Conservation (phyloP, 1,140 invertebrate genomes). For the Araneus ventricosus region DNA sequence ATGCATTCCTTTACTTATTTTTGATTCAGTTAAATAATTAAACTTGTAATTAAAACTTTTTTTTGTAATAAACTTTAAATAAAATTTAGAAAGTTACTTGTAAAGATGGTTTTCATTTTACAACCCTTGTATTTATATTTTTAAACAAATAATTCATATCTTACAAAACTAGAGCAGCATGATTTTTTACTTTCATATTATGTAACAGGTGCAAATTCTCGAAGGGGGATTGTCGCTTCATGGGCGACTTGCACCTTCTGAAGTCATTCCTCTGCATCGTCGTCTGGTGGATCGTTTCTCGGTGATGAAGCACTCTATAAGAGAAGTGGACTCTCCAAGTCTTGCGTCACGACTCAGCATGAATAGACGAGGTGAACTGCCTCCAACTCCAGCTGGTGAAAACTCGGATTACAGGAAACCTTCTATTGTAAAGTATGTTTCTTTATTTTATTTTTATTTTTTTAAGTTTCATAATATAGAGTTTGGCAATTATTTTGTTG, state of each 20-base stretch:
- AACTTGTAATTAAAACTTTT: too few relatives aligned
- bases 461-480: too few relatives aligned
- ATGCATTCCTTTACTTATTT: too few relatives aligned
- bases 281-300: slow-evolving; percentile 91
- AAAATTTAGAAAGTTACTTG: too few relatives aligned
- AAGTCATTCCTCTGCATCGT: slow-evolving; percentile 92
- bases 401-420: slow-evolving; percentile 81
- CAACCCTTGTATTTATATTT: too few relatives aligned
- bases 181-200: background rate
- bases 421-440: slow-evolving; percentile 85
- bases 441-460: background rate
- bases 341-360: slow-evolving; percentile 61
- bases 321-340: slow-evolving; percentile 73
- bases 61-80: too few relatives aligned
- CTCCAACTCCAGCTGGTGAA: slow-evolving; percentile 75
- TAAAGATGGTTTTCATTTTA: too few relatives aligned
- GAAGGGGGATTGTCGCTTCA: slow-evolving; percentile 90
- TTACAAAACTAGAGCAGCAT: too few relatives aligned
- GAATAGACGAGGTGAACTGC: slow-evolving; percentile 76
- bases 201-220: slow-evolving; percentile 83
- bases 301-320: slow-evolving; percentile 82
- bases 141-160: too few relatives aligned
- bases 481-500: too few relatives aligned
- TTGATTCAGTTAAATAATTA: too few relatives aligned
- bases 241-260: slow-evolving; percentile 88